phyloP scores from a whole-genome alignment of 2,797 vertebrate genomes.

The Tapirus indicus region DNA sequence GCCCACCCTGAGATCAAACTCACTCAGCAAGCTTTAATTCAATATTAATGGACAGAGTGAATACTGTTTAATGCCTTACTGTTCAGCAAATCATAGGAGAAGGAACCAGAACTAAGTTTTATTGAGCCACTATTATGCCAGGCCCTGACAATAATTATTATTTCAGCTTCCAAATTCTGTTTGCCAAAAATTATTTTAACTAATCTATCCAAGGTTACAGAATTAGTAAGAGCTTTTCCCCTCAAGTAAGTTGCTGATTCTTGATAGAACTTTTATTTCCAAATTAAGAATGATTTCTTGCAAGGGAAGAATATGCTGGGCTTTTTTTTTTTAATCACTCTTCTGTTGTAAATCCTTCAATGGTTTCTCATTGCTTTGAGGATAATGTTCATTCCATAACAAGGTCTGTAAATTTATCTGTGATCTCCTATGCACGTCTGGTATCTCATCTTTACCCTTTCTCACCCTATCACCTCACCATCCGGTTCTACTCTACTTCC shows the following conservation, averaged over 20 bases:
- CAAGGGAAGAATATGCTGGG: not conserved
- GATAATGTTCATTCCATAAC: not conserved
- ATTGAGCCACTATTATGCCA: not conserved
- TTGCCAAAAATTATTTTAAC: conserved; percentile 52
- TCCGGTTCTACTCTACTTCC: not conserved
- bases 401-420: not conserved
- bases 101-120: not conserved
- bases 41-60: not conserved
- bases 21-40: not conserved
- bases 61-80: not conserved
- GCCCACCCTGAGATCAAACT: not conserved
- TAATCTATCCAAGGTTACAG: not conserved
- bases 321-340: not conserved
- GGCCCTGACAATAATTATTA: not conserved
- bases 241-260: conserved; percentile 50
- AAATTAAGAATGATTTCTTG: conserved; percentile 46
- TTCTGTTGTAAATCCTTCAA: not conserved
- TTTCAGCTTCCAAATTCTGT: conserved; percentile 57
- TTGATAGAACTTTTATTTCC: conserved; percentile 41
- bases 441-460: not conserved
- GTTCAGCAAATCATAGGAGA: not conserved
- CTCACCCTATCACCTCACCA: too few relatives aligned
- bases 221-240: conserved; percentile 31
- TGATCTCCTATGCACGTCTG: rapidly evolving
- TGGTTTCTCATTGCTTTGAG: not conserved